Evolutionary conservation across 1,140 invertebrate species (phyloP).

Genomic region (Bicyclus anynana): DNA sequence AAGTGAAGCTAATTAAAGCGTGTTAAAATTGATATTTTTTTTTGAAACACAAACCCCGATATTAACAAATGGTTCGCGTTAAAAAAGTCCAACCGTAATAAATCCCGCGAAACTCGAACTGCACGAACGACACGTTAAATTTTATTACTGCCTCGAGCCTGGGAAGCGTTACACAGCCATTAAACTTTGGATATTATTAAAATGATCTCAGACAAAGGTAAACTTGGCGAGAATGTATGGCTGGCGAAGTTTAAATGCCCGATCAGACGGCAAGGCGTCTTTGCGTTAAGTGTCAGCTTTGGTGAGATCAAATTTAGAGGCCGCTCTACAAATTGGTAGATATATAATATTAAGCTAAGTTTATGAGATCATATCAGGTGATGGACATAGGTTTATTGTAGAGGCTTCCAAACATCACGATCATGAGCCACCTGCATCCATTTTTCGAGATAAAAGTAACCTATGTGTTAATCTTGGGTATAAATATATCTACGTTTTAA

Average conservation of each 20-base stretch:
- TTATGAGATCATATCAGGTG: no score
- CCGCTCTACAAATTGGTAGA: no score
- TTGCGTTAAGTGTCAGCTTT: not conserved
- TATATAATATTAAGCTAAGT: no score
- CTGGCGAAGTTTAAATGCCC: constrained; percentile 33
- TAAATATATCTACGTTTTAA: no score
- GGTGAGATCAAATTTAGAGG: no score
- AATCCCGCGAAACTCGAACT: constrained; percentile 51
- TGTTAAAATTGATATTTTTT: no score
- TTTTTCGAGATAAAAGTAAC: no score
- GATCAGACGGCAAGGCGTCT: constrained; percentile 16
- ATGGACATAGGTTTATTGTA: no score
- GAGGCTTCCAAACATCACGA: no score
- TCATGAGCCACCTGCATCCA: no score
- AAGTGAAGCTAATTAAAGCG: no score
- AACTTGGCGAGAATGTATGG: constrained; percentile 14
- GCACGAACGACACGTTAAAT: constrained; percentile 52
- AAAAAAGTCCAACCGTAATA: constrained; percentile 53
- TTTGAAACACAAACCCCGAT: constrained; percentile 14
- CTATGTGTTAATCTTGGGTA: no score
- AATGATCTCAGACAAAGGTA: constrained; percentile 54
- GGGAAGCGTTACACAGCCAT: constrained; percentile 36
- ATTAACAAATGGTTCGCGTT: constrained; percentile 54
- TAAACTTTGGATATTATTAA: constrained; percentile 65
- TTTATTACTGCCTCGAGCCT: constrained; percentile 56